Conservation (phyloP, 37 sponge, comb jelly and placozoan species). For the Cladorhizidae sp. region DNA sequence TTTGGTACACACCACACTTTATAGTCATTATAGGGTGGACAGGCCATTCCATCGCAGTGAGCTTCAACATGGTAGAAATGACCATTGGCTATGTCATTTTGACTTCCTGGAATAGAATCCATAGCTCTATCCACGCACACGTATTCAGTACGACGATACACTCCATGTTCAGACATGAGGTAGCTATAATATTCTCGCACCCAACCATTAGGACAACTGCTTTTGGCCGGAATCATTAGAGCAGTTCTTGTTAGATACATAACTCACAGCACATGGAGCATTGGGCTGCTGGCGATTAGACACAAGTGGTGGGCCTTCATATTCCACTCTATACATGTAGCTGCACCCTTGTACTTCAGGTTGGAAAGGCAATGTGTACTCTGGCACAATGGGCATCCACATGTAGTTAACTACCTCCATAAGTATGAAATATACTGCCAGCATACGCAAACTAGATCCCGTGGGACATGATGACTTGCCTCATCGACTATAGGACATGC, state of each 20-base stretch:
- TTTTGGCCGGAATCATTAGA: constrained; percentile 44
- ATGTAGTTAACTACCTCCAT: constrained; percentile 38
- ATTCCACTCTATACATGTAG: constrained; percentile 41
- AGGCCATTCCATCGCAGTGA: constrained; percentile 34
- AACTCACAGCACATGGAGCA: constrained; percentile 60
- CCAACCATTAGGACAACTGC: constrained; percentile 37
- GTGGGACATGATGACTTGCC: too few species aligned
- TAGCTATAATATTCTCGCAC: constrained; percentile 50
- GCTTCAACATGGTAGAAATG: constrained; percentile 41
- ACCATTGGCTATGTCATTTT: constrained; percentile 19
- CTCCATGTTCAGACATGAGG: constrained; percentile 25
- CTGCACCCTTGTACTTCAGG: constrained; percentile 14
- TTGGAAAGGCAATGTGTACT: constrained; percentile 19
- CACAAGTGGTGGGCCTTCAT: constrained; percentile 20
- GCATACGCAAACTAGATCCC: too few species aligned
- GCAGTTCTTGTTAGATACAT: constrained; percentile 8
- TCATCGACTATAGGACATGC: too few species aligned
- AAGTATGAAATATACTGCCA: constrained; percentile 7
- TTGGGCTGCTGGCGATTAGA: not conserved
- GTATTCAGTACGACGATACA: constrained; percentile 7
- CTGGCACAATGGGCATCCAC: constrained; percentile 27
- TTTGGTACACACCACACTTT: constrained; percentile 62
- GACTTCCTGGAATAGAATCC: constrained; percentile 23
- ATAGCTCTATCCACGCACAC: constrained; percentile 43
- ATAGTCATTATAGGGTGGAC: constrained; percentile 44